These are phyloP conservation scores for Cephalophus harveyi DNA, from an alignment of 2,113 vertebrate genomes.

Conservation along the genomic window DNA sequence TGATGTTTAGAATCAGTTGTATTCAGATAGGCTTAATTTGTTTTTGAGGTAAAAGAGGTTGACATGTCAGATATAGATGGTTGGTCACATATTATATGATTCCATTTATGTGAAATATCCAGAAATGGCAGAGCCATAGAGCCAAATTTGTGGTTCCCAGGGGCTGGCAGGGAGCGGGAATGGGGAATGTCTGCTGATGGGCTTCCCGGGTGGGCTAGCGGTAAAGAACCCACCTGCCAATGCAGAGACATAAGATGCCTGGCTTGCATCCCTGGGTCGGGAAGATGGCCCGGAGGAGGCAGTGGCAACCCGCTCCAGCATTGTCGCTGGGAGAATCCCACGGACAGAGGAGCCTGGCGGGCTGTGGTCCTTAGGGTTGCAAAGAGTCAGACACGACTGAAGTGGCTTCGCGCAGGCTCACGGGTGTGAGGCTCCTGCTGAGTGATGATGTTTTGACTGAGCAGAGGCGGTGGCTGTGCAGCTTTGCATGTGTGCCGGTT, in stretches of 20 bases:
- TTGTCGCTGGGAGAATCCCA: not conserved
- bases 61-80: not conserved
- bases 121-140: not conserved
- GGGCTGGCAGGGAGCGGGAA: accelerated
- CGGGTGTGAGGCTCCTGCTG: not conserved
- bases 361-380: not conserved
- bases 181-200: accelerated
- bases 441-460: not conserved
- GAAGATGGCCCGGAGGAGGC: not conserved
- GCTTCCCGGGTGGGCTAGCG: not conserved
- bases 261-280: not conserved
- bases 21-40: constrained; percentile 51
- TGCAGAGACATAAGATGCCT: accelerated
- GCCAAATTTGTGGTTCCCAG: not conserved
- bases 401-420: not conserved
- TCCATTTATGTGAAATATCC: not conserved
- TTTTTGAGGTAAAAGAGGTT: not conserved
- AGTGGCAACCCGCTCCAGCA: not conserved
- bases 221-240: not conserved
- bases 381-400: not conserved
- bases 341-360: not conserved
- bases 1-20: not conserved
- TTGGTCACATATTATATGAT: not conserved
- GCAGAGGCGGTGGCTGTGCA: too few relatives aligned
- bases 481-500: not conserved